Percentiles rank a stretch among this genome's conserved stretches.
These are phyloP conservation scores for Meloe dianella DNA, from an alignment of 2,888 invertebrate genomes.

Conservation along the genomic window DNA sequence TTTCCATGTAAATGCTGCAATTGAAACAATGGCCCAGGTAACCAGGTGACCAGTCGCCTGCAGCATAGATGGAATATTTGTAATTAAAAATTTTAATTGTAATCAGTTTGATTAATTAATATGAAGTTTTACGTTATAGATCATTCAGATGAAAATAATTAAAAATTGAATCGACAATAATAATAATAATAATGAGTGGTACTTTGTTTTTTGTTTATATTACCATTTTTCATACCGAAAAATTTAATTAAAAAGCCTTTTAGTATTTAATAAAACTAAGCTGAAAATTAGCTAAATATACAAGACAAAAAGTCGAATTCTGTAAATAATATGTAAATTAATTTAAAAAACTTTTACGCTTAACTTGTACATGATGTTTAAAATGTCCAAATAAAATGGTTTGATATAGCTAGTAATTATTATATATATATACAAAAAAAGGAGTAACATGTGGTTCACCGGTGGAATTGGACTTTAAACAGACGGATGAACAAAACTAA, in stretches of 20 bases:
- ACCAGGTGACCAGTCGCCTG: not conserved
- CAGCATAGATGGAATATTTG: constrained; percentile 30
- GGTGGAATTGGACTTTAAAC: constrained; percentile 33
- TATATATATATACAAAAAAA: not conserved
- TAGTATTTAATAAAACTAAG: not conserved
- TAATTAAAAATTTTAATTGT: constrained; percentile 40
- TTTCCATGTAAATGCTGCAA: not conserved
- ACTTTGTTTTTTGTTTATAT: not conserved
- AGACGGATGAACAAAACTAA: constrained; percentile 35
- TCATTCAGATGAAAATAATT: constrained; percentile 9
- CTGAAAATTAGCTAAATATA: not conserved
- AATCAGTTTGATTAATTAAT: constrained; percentile 23
- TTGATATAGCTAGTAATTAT: constrained; percentile 28
- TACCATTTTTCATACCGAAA: not conserved
- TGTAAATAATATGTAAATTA: constrained; percentile 30
- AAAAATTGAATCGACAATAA: constrained; percentile 9
- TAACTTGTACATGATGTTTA: constrained; percentile 30
- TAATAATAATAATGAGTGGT: not conserved
- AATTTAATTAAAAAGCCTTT: constrained; percentile 3
- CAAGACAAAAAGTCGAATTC: not conserved
- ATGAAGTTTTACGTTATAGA: constrained; percentile 7
- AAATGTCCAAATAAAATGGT: constrained; percentile 28
- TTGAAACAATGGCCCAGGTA: constrained; percentile 29
- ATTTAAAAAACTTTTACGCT: constrained; percentile 30
- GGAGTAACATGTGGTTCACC: constrained; percentile 30